Base-by-base conservation (phyloP, 53 echinoderm and acorn worm genomes). In the Crossaster papposus region DNA sequence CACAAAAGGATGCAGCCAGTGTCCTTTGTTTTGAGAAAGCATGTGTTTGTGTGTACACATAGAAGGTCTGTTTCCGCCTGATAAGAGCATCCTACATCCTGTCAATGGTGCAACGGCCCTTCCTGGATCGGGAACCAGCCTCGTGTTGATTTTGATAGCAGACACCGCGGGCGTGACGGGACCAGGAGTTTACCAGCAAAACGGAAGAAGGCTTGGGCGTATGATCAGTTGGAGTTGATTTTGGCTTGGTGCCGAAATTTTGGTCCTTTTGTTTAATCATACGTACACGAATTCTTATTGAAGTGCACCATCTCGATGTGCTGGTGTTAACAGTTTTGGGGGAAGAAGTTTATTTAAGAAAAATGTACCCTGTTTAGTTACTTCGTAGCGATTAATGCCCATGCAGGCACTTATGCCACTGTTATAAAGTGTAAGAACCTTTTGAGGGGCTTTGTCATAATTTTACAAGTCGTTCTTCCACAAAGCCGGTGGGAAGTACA, bases 1-100 rank as follows among this genome's bases (percentile, higher is more conserved):
- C 14, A 14, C 62, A 15, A 77, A 63, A 58, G 87, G 87, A 75
- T 77, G 77, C 14, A 20, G 38, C 17, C 62, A 17, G 23, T 37
- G 36, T 87, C 87, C 87, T 87, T 87, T 76, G 87, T 87, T 87
- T 36, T 76, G 52, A 63, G 87, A 44, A 9, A 5, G 6, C 9
- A 9, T 44, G 44, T 44, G 44, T 44, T 12, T 34, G 37, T 35
- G 35, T 13, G 13, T 52, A 52, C 8, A 7, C 53, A 52, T 53
- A n/a, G 3, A 20, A 28, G 54, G 77, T 30, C 77, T 87, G 87
- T 36, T 87, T 87, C 87, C 87, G 23, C 71, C 37, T 63, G 87
- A 87, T 87, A 87, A 87, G 37, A 3, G 55, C 4, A 36, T 10
- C 35, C 30, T 23, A 77, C 77, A 75, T 87, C 87, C 77, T 87